A percentile compares a stretch with the other conserved stretches of the same genome.
Evolutionary conservation across 2,797 vertebrate genomes (phyloP).

Genomic region (Leucoraja ocellata): DNA sequence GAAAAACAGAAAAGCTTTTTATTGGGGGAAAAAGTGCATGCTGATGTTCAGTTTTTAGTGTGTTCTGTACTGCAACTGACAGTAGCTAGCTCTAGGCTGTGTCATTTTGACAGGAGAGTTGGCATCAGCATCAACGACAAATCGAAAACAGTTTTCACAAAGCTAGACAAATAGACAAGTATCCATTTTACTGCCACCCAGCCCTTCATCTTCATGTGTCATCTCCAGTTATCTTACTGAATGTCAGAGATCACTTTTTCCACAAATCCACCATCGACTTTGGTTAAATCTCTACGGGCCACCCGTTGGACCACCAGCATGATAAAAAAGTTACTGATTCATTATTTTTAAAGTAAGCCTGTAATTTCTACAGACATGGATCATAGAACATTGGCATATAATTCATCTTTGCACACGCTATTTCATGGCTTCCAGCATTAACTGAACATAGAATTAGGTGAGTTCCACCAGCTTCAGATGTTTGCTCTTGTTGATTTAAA

Average conservation of each 20-base stretch:
- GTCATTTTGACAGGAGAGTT: constrained; percentile 19
- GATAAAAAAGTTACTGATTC: not conserved
- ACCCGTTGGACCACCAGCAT: not conserved
- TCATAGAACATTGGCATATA: not conserved
- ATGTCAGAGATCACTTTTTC: constrained; percentile 14
- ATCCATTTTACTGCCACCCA: not conserved
- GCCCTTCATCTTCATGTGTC: not conserved
- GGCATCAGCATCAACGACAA: not conserved
- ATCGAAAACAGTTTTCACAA: constrained; percentile 2
- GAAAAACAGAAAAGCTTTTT: not conserved
- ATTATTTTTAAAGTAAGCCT: not conserved
- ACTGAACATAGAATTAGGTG: not conserved
- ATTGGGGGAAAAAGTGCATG: not conserved
- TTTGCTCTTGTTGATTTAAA: not conserved
- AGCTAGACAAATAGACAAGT: constrained; percentile 22
- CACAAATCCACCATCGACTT: not conserved
- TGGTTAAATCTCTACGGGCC: not conserved
- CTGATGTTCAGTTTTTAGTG: not conserved
- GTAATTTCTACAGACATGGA: not conserved
- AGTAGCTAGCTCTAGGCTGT: not conserved
- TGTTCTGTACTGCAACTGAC: not conserved
- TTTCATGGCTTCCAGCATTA: not conserved
- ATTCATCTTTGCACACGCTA: not conserved
- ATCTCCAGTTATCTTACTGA: constrained; percentile 12
- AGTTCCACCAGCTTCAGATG: not conserved